Evolutionary conservation across 2,797 vertebrate species (phyloP).

Genomic region (Leptodactylus fallax): DNA sequence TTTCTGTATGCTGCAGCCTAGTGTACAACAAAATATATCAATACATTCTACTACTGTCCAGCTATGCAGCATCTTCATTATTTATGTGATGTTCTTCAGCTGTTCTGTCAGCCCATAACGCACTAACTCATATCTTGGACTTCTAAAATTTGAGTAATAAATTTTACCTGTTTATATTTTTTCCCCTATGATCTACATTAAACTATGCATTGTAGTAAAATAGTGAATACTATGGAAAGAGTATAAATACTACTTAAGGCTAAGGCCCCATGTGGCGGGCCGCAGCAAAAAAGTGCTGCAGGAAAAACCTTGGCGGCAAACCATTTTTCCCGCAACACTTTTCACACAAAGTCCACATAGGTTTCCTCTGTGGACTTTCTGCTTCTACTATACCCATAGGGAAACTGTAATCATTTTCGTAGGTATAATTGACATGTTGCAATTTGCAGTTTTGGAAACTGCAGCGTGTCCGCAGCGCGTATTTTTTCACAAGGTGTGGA

Average conservation of each 20-base stretch:
- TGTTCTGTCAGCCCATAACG: background rate
- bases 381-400: too few relatives aligned
- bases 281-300: too few relatives aligned
- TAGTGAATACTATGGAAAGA: background rate
- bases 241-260: background rate
- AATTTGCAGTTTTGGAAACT: too few relatives aligned
- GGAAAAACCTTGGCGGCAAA: too few relatives aligned
- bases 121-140: background rate
- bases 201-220: background rate
- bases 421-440: too few relatives aligned
- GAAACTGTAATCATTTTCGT: too few relatives aligned
- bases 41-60: background rate
- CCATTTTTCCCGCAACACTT: too few relatives aligned
- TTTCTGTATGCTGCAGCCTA: background rate
- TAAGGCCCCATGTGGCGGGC: background rate
- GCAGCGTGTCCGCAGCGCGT: too few relatives aligned
- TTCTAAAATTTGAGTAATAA: background rate
- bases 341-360: too few relatives aligned
- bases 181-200: background rate
- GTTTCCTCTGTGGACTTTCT: too few relatives aligned
- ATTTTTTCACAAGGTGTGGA: too few relatives aligned
- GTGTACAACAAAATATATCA: background rate
- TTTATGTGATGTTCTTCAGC: background rate
- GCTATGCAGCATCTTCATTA: background rate
- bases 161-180: background rate